Evolutionary conservation across 2,888 invertebrate species (phyloP).

Genomic region (Chrysolina oricalcia): DNA sequence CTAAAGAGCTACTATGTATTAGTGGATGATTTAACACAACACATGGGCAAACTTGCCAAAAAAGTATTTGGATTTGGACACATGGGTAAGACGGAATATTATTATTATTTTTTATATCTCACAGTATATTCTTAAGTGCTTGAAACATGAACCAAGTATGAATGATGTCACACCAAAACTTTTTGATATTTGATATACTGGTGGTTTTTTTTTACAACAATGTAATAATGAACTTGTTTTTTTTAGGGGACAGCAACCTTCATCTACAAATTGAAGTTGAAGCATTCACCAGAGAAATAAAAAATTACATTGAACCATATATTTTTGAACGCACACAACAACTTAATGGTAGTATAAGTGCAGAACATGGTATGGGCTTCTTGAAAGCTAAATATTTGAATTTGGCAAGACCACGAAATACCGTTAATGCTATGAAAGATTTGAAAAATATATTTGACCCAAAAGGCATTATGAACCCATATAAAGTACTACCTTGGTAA

Average conservation of each 20-base stretch:
- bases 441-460: conserved; percentile 92
- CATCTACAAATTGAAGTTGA: conserved; percentile 89
- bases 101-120: no score
- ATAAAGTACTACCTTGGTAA: conserved; percentile 80
- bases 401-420: conserved; percentile 82
- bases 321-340: conserved; percentile 89
- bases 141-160: no score
- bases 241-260: conserved; percentile 91
- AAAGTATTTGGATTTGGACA: conserved; percentile 94
- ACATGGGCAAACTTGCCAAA: conserved; percentile 76
- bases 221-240: not conserved
- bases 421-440: conserved; percentile 85
- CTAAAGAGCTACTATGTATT: conserved; percentile 86
- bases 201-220: not conserved
- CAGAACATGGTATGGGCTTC: conserved; percentile 97
- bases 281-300: conserved; percentile 72
- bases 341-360: conserved; percentile 90
- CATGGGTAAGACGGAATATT: conserved; percentile 78
- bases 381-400: conserved; percentile 86
- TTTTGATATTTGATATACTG: no score
- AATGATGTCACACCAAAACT: no score
- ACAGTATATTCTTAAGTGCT: no score
- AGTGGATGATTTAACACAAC: conserved; percentile 80
- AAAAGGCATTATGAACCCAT: conserved; percentile 94
- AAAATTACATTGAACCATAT: conserved; percentile 85